Conservation (phyloP, 2,113 vertebrate species). For the zebrafish (Danio rerio) region GRCz12tu NC_133191.1:36909001-36909500, state of each 20-base stretch:
- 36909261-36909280: no score
- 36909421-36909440: not conserved
- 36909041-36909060: no score
- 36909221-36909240: not conserved
- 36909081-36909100: not conserved
- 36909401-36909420: not conserved
- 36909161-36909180: not conserved
- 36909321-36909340: not conserved
- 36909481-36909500: constrained; percentile 35
- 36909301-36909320: not conserved
- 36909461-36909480: constrained; percentile 13
- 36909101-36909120: not conserved
- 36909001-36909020: no score
- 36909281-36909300: no score
- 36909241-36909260: not conserved
- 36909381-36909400: not conserved
- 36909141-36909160: not conserved
- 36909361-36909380: not conserved
- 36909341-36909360: not conserved
- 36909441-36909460: constrained; percentile 19
- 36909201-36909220: no score
- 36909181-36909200: not conserved
- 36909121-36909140: not conserved
- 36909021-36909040: not conserved
- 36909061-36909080: not conserved